A percentile compares a stretch with the other conserved stretches of the same genome.
These are phyloP conservation scores for Tursiops truncatus DNA, from an alignment of 2,113 vertebrate species.

Conservation along the genomic window DNA sequence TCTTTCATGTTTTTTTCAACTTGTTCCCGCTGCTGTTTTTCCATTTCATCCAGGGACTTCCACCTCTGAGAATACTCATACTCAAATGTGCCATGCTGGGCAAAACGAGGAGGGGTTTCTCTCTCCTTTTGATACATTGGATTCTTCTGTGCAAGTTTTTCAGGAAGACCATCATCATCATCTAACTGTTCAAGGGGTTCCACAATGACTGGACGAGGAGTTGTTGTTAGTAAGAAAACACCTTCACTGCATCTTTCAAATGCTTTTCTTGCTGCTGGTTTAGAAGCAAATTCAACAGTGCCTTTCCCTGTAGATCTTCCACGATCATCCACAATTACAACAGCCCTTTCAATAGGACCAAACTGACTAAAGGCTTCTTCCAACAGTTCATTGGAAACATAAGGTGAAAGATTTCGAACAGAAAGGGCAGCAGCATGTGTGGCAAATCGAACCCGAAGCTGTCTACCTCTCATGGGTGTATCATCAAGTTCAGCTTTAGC, in stretches of 20 bases:
- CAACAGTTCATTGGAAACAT: slow-evolving; percentile 97
- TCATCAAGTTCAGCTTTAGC: slow-evolving; percentile 99
- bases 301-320: slow-evolving; percentile 96
- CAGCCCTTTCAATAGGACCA: slow-evolving; percentile 95
- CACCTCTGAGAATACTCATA: slow-evolving; percentile 98
- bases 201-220: slow-evolving; percentile 95
- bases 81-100: slow-evolving; percentile 96
- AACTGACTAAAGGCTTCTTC: slow-evolving; percentile 99
- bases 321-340: slow-evolving; percentile 99
- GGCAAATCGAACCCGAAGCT: slow-evolving; percentile 96
- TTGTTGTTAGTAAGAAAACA: slow-evolving; percentile 93
- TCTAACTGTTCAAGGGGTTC: slow-evolving; percentile 97
- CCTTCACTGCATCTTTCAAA: slow-evolving; percentile 96
- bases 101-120: slow-evolving; percentile 98
- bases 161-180: slow-evolving; percentile 97
- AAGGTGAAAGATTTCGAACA: slow-evolving; percentile 95
- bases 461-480: slow-evolving; percentile 94
- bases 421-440: slow-evolving; percentile 97
- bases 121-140: slow-evolving; percentile 97
- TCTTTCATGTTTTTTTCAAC: slow-evolving; percentile 99
- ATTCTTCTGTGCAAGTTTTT: slow-evolving; percentile 98
- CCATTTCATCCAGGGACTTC: slow-evolving; percentile 99
- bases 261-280: slow-evolving; percentile 95
- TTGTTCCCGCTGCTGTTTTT: slow-evolving; percentile 98
- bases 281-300: slow-evolving; percentile 98